Evolutionary conservation across 1,140 invertebrate genomes (phyloP).

Genomic region (Cydia pomonella): DNA sequence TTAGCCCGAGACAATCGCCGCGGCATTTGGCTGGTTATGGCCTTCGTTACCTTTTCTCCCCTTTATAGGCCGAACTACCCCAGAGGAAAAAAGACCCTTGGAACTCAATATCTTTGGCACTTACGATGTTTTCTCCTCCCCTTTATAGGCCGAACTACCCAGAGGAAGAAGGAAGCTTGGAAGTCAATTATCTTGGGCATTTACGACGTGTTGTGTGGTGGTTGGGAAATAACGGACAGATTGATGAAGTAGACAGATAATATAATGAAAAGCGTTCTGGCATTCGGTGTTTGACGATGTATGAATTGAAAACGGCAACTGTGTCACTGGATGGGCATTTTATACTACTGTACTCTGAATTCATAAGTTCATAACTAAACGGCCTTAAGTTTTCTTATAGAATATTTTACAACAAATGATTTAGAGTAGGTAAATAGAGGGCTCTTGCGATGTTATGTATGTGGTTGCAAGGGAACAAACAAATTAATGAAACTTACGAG

Average conservation of each 20-base stretch:
- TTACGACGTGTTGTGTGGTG: background rate
- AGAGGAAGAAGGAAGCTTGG: background rate
- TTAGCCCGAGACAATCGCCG: constrained; percentile 59
- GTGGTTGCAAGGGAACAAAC: no score
- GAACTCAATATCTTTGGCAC: background rate
- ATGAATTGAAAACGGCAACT: background rate
- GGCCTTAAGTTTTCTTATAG: no score
- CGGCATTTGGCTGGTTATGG: constrained; percentile 56
- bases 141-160: background rate
- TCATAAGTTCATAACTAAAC: no score
- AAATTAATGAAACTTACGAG: no score
- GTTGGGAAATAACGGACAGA: constrained; percentile 15
- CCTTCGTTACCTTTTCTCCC: constrained; percentile 43
- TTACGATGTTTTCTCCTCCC: background rate
- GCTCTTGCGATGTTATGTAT: no score
- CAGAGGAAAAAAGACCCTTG: background rate
- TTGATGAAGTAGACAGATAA: constrained; percentile 25
- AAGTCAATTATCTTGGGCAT: background rate
- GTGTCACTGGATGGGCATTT: background rate
- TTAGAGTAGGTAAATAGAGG: no score
- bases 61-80: constrained; percentile 40
- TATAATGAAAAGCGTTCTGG: constrained; percentile 7
- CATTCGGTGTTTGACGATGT: constrained; percentile 5
- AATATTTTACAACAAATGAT: no score
- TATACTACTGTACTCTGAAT: no score